Evolutionary conservation across 2,888 invertebrate species (phyloP).

Genomic region (Torymus tubicola): DNA sequence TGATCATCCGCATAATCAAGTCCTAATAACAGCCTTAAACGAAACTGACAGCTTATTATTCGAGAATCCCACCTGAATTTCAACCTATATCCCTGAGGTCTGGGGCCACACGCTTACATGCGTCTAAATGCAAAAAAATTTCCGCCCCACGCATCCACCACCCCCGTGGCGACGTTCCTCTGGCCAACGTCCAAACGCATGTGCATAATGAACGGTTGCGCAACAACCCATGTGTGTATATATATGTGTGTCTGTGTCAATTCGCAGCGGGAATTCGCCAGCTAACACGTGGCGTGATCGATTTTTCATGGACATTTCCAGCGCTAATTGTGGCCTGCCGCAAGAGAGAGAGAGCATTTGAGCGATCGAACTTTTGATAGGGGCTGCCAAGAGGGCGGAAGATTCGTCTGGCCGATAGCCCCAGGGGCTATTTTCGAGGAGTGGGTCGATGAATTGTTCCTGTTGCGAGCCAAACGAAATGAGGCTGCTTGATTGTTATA

Average conservation of each 20-base stretch:
- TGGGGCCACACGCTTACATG: too few relatives aligned
- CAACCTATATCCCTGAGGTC: too few relatives aligned
- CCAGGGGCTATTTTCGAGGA: background rate
- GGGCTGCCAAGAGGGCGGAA: too few relatives aligned
- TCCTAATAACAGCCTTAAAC: too few relatives aligned
- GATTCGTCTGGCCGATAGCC: background rate
- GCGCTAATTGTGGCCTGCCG: constrained; percentile 29
- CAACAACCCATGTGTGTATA: constrained; percentile 3
- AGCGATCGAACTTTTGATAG: constrained; percentile 24
- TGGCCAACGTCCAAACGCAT: constrained; percentile 28
- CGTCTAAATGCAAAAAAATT: too few relatives aligned
- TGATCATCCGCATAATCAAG: too few relatives aligned
- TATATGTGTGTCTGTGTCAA: background rate
- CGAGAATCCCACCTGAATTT: too few relatives aligned
- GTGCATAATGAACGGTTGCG: constrained; percentile 33
- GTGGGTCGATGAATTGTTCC: constrained; percentile 9
- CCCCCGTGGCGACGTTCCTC: background rate
- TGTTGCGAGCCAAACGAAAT: too few relatives aligned
- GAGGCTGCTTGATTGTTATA: too few relatives aligned
- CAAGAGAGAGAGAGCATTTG: background rate
- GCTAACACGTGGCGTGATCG: constrained; percentile 3
- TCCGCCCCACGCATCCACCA: background rate
- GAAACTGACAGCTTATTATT: too few relatives aligned
- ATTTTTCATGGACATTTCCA: constrained; percentile 36
- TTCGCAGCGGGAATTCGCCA: constrained; percentile 24